Evolutionary conservation across 2,797 vertebrate genomes (phyloP).

Genomic region (Pseudopleuronectes americanus): DNA sequence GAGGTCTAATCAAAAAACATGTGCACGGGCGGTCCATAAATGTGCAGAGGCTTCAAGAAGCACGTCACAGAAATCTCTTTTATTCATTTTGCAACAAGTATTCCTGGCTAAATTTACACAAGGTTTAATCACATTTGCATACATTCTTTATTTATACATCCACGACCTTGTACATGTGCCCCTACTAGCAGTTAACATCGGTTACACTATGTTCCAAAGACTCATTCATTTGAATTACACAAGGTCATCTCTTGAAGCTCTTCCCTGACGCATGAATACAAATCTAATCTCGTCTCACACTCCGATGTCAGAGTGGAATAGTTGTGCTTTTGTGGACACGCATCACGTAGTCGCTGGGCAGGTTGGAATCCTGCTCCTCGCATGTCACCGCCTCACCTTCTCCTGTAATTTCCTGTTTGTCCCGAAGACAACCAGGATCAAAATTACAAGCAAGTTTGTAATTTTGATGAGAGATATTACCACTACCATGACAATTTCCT

Average conservation of each 20-base stretch:
- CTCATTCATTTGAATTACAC: constrained; percentile 23
- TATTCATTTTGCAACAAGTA: too few species aligned
- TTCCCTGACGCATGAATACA: constrained; percentile 7
- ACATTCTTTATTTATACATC: constrained; percentile 20
- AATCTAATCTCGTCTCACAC: constrained; percentile 6
- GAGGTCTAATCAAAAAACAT: neutral
- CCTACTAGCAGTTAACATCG: constrained; percentile 17
- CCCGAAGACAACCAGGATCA: neutral
- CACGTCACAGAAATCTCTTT: neutral
- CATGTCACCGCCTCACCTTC: constrained; percentile 25
- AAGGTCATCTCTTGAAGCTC: constrained; percentile 9
- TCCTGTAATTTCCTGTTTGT: constrained; percentile 21
- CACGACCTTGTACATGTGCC: constrained; percentile 17
- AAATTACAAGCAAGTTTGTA: neutral
- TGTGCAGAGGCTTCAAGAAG: neutral
- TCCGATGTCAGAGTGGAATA: constrained; percentile 5
- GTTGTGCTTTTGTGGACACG: neutral
- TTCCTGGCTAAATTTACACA: constrained; percentile 4
- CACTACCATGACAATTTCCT: neutral
- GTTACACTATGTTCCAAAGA: constrained; percentile 32
- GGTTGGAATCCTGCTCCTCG: constrained; percentile 19
- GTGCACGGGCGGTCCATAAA: neutral
- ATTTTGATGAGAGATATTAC: constrained; percentile 6
- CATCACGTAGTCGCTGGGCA: neutral
- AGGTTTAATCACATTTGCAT: constrained; percentile 14